Evolutionary conservation across 1,140 invertebrate genomes (phyloP).

Genomic region (Calephelis nemesis): DNA sequence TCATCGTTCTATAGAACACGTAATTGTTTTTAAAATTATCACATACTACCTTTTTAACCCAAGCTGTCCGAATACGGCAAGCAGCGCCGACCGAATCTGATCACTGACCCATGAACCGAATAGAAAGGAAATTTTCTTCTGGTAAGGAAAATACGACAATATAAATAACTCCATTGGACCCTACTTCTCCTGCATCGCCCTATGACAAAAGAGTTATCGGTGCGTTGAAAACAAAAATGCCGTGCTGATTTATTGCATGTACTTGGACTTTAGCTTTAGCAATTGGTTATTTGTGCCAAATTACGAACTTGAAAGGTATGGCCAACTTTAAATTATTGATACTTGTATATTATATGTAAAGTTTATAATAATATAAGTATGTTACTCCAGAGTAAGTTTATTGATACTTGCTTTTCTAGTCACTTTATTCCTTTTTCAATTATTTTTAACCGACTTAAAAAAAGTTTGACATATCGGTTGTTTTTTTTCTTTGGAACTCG

Average conservation of each 20-base stretch:
- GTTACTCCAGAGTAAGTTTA: too few relatives aligned
- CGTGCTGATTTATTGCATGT: slow-evolving; percentile 65
- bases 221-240: slow-evolving; percentile 79
- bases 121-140: slow-evolving; percentile 77
- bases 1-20: too few relatives aligned
- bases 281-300: slow-evolving; percentile 33
- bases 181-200: slow-evolving; percentile 76
- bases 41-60: background rate
- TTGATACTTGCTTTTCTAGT: too few relatives aligned
- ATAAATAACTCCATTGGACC: slow-evolving; percentile 77
- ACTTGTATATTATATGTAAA: too few relatives aligned
- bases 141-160: slow-evolving; percentile 73
- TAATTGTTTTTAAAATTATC: background rate
- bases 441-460: too few relatives aligned
- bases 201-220: slow-evolving; percentile 79
- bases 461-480: too few relatives aligned
- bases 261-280: slow-evolving; percentile 52
- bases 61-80: background rate
- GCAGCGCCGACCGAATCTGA: slow-evolving; percentile 61
- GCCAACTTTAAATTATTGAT: background rate
- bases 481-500: too few relatives aligned
- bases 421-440: too few relatives aligned
- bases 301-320: background rate
- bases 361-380: too few relatives aligned
- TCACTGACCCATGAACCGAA: slow-evolving; percentile 77